phyloP scores from a whole-genome alignment of 2,888 invertebrate species.

The Apantesis nais region DNA sequence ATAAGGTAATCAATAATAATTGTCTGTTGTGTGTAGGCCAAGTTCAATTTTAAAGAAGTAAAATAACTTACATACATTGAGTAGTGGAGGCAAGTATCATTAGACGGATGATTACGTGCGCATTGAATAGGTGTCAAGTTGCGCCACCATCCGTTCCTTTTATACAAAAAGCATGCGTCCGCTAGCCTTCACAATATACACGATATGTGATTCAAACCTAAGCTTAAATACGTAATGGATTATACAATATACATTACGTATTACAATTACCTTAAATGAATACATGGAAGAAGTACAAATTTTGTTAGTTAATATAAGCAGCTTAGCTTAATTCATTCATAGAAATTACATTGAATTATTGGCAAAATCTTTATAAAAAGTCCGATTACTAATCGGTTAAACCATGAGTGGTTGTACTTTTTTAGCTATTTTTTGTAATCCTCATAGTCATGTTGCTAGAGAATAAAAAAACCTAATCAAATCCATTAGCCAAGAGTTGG shows the following conservation, averaged over 20 bases:
- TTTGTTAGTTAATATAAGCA: neutral
- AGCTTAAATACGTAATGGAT: conserved; percentile 33
- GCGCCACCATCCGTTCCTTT: conserved; percentile 65
- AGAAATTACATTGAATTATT: neutral
- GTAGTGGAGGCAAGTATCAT: conserved; percentile 55
- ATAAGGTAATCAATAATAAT: conserved; percentile 4
- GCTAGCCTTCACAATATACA: conserved; percentile 62
- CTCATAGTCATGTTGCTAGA: neutral
- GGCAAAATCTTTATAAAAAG: neutral
- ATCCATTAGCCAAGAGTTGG: neutral
- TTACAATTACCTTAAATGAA: conserved; percentile 22
- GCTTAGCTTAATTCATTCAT: neutral
- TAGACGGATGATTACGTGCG: conserved; percentile 59
- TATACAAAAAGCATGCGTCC: conserved; percentile 69
- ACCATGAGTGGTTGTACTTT: neutral
- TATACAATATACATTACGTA: conserved; percentile 19
- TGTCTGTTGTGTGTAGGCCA: conserved; percentile 53
- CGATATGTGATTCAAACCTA: conserved; percentile 55
- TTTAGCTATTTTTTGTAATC: neutral
- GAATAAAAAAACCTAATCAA: neutral
- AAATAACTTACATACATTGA: conserved; percentile 6
- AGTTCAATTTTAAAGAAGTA: conserved; percentile 63
- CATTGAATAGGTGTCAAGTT: conserved; percentile 57
- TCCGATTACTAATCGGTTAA: neutral
- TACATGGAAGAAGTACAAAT: conserved; percentile 28